These are phyloP conservation scores for Onthophagus taurus DNA, from an alignment of 1,140 invertebrate genomes.

Conservation along the genomic window DNA sequence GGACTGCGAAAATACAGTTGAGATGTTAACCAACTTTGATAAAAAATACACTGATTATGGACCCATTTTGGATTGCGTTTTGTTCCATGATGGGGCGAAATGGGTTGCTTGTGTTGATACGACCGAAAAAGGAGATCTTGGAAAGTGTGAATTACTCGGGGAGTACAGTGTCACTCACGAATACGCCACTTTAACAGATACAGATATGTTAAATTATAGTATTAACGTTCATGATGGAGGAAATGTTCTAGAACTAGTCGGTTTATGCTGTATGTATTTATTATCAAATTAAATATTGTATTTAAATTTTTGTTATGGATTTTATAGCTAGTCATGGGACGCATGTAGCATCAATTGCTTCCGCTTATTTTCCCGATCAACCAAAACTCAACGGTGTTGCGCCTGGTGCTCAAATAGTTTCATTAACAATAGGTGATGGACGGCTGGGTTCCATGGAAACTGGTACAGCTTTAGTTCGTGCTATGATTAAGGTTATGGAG, in stretches of 20 bases:
- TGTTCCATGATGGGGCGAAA: slow-evolving; percentile 76
- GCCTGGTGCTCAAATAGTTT: slow-evolving; percentile 92
- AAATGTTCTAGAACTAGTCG: slow-evolving; percentile 85
- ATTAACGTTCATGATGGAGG: slow-evolving; percentile 92
- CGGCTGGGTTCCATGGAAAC: slow-evolving; percentile 93
- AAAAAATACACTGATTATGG: slow-evolving; percentile 80
- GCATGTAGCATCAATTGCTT: slow-evolving; percentile 92
- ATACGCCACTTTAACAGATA: slow-evolving; percentile 61
- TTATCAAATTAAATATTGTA: not conserved
- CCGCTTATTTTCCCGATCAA: slow-evolving; percentile 82
- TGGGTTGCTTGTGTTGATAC: slow-evolving; percentile 87
- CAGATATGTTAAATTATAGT: slow-evolving; percentile 80
- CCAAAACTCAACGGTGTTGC: slow-evolving; percentile 91
- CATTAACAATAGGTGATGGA: slow-evolving; percentile 81
- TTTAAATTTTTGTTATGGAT: not conserved
- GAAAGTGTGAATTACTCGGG: slow-evolving; percentile 65
- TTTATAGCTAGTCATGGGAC: slow-evolving; percentile 84
- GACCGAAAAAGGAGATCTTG: slow-evolving; percentile 70
- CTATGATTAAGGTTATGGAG: slow-evolving; percentile 81
- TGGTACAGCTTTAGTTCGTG: slow-evolving; percentile 79
- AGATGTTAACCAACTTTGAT: slow-evolving; percentile 72
- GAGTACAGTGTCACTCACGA: slow-evolving; percentile 77
- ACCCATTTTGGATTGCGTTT: slow-evolving; percentile 86
- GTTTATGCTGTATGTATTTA: slow-evolving; percentile 77
- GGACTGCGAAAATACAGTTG: slow-evolving; percentile 78